Evolutionary conservation across 2,113 vertebrate genomes (phyloP).

Genomic region (Oreochromis niloticus): DNA sequence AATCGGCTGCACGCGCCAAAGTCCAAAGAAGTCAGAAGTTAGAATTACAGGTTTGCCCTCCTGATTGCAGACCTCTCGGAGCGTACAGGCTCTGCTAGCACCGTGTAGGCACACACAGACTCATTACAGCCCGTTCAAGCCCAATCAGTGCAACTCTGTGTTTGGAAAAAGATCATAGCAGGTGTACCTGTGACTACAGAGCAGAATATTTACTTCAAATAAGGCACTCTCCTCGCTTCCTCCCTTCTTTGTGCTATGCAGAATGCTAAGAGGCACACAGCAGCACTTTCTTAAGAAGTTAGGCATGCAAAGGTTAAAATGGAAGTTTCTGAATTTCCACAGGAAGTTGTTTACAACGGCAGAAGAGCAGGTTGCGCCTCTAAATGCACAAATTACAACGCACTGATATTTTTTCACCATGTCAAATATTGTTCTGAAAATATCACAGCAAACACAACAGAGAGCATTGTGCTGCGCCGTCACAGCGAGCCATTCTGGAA

Average conservation of each 20-base stretch:
- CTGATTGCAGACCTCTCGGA: conserved; percentile 45
- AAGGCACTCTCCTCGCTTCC: background rate
- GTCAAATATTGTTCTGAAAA: background rate
- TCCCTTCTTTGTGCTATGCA: background rate
- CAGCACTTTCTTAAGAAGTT: background rate
- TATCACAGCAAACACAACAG: background rate
- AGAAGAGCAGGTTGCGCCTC: background rate
- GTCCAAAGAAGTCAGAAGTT: conserved; percentile 26
- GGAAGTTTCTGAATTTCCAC: background rate
- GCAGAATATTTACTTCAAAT: background rate
- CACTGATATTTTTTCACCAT: background rate
- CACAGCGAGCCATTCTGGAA: background rate
- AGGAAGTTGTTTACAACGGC: background rate
- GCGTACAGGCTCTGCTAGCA: background rate
- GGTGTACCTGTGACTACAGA: background rate
- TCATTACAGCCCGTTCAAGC: conserved; percentile 14
- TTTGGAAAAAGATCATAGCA: conserved; percentile 4
- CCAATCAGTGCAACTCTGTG: conserved; percentile 40
- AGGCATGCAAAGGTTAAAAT: background rate
- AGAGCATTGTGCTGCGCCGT: background rate
- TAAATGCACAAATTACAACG: background rate
- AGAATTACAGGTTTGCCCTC: conserved; percentile 37
- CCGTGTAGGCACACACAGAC: background rate
- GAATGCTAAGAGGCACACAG: background rate
- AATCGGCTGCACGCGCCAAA: background rate